phyloP scores from a whole-genome alignment of 2,888 invertebrate species.

The Phengaris alcon region DNA sequence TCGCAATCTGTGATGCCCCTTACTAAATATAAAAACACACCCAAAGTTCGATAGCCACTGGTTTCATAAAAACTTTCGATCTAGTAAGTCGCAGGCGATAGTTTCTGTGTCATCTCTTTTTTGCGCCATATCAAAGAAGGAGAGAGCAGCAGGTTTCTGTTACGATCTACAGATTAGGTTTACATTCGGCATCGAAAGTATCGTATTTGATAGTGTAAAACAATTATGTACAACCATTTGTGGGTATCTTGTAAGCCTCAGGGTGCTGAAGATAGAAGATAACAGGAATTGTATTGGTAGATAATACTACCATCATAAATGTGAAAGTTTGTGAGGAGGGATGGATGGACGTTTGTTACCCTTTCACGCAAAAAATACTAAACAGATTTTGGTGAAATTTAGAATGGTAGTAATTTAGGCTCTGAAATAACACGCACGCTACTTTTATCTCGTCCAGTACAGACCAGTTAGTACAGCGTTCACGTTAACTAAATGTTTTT shows the following conservation, averaged over 20 bases:
- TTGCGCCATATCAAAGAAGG: conserved; percentile 2
- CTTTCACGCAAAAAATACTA: no score
- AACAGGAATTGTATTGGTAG: neutral
- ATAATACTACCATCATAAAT: neutral
- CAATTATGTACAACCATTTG: conserved; percentile 14
- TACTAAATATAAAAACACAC: neutral
- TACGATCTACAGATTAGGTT: conserved; percentile 11
- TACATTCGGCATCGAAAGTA: conserved; percentile 16
- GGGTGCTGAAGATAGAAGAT: conserved; percentile 1
- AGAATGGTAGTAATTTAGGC: no score
- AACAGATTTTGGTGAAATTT: no score
- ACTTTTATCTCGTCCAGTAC: no score
- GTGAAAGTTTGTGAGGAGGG: no score
- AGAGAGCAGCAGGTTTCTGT: conserved; percentile 24
- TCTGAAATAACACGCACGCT: no score
- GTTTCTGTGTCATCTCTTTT: conserved; percentile 26
- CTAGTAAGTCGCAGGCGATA: neutral
- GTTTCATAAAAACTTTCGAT: conserved; percentile 2
- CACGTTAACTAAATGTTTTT: neutral
- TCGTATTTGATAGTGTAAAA: neutral
- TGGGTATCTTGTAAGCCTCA: neutral
- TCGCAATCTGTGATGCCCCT: no score
- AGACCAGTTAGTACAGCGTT: no score
- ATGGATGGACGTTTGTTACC: no score
- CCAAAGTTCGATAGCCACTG: neutral